These are phyloP conservation scores for Phaetusa simplex DNA, from an alignment of 2,113 vertebrate species.

Conservation along the genomic window DNA sequence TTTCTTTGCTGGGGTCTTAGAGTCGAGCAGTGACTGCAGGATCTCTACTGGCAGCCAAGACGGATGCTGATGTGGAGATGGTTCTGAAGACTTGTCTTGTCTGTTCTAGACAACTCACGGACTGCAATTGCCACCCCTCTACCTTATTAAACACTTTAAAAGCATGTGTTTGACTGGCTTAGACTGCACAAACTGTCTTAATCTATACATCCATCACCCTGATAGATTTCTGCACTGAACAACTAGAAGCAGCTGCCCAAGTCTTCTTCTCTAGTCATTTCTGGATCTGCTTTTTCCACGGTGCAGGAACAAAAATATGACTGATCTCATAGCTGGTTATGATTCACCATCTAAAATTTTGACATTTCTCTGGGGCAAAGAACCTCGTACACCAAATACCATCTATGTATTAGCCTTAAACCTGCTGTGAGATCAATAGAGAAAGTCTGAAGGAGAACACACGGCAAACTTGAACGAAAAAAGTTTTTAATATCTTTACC, in stretches of 20 bases:
- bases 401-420: background rate
- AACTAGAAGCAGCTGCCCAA: background rate
- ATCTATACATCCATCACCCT: background rate
- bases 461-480: background rate
- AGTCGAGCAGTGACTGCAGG: background rate
- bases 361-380: background rate
- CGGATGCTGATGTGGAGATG: rapidly evolving
- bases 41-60: background rate
- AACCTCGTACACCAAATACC: background rate
- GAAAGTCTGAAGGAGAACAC: background rate
- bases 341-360: background rate
- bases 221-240: background rate
- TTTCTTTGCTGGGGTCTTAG: background rate
- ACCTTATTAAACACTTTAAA: background rate
- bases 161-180: background rate
- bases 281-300: background rate
- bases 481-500: background rate
- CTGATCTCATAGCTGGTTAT: background rate
- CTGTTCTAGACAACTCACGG: background rate
- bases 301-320: background rate
- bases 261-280: background rate
- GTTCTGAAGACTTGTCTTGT: background rate
- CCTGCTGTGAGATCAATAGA: background rate
- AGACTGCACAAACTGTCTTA: background rate
- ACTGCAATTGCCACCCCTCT: background rate